Conservation (phyloP, 2,797 vertebrate species). For the Sebastes elongatus region DNA sequence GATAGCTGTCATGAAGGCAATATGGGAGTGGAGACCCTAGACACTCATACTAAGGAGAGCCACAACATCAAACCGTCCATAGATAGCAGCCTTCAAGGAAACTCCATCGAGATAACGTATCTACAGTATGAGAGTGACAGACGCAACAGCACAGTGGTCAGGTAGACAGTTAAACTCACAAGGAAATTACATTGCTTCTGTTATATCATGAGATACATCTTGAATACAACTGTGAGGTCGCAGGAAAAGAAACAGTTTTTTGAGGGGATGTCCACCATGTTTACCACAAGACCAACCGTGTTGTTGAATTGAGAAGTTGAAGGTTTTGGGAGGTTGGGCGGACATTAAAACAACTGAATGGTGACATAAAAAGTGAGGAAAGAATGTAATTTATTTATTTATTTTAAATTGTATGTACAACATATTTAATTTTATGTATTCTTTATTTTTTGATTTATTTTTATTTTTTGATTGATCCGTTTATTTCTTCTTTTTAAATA, state of each 20-base stretch:
- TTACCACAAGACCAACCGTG: no score
- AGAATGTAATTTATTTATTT: neutral
- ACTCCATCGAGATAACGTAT: neutral
- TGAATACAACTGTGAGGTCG: neutral
- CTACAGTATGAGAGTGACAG: neutral
- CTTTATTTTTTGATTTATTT: no score
- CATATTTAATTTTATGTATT: no score
- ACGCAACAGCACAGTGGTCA: neutral
- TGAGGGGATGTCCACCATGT: neutral
- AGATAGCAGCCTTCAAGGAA: constrained; percentile 3
- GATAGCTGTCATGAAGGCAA: neutral
- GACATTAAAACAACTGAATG: no score
- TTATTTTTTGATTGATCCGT: constrained; percentile 14
- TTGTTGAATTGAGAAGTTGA: no score
- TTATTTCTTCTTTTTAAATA: constrained; percentile 64
- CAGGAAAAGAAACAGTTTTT: neutral
- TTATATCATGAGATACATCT: neutral
- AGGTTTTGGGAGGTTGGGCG: no score
- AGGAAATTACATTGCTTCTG: neutral
- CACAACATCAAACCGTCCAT: constrained; percentile 9
- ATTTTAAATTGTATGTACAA: no score
- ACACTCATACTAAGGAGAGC: constrained; percentile 22
- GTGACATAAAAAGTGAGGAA: neutral
- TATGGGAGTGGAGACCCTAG: neutral
- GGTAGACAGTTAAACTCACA: neutral